Evolutionary conservation across 2,113 vertebrate genomes (phyloP).

Genomic region (Scortum barcoo): DNA sequence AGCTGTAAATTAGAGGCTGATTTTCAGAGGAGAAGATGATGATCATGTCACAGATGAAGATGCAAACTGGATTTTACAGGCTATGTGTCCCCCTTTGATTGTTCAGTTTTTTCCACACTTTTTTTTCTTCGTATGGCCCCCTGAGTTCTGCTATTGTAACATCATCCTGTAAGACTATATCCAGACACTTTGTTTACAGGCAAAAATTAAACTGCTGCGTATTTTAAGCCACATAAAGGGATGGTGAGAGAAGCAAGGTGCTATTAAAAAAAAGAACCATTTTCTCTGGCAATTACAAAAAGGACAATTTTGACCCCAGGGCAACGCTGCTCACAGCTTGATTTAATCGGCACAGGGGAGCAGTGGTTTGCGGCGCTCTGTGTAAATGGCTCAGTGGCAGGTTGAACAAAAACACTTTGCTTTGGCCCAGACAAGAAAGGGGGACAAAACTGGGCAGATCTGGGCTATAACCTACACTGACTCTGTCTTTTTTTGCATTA

Average conservation of each 20-base stretch:
- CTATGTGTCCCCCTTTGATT: not conserved
- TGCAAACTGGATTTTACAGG: not conserved
- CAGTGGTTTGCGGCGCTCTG: conserved; percentile 22
- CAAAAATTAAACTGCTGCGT: not conserved
- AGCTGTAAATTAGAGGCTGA: conserved; percentile 49
- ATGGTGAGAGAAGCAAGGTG: not conserved
- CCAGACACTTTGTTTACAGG: not conserved
- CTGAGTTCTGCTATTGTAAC: not conserved
- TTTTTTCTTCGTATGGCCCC: not conserved
- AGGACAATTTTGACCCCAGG: conserved; percentile 60
- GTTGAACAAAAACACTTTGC: conserved; percentile 56
- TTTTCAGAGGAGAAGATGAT: conserved; percentile 6
- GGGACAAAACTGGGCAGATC: conserved; percentile 9
- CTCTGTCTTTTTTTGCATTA: conserved; percentile 14
- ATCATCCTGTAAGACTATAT: not conserved
- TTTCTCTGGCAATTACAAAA: conserved; percentile 61
- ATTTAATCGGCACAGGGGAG: conserved; percentile 51
- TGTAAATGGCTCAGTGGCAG: conserved; percentile 61
- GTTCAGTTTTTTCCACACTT: not conserved
- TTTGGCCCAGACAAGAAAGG: conserved; percentile 1
- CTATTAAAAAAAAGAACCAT: conserved; percentile 44
- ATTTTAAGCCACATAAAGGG: conserved; percentile 7
- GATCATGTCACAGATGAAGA: conserved; percentile 25
- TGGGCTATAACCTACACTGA: conserved; percentile 19
- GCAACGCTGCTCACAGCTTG: conserved; percentile 37